A percentile compares a stretch with the other conserved stretches of the same genome.
These are phyloP conservation scores for Daubentonia madagascariensis DNA, from an alignment of 2,113 vertebrate genomes.

Conservation along the genomic window DNA sequence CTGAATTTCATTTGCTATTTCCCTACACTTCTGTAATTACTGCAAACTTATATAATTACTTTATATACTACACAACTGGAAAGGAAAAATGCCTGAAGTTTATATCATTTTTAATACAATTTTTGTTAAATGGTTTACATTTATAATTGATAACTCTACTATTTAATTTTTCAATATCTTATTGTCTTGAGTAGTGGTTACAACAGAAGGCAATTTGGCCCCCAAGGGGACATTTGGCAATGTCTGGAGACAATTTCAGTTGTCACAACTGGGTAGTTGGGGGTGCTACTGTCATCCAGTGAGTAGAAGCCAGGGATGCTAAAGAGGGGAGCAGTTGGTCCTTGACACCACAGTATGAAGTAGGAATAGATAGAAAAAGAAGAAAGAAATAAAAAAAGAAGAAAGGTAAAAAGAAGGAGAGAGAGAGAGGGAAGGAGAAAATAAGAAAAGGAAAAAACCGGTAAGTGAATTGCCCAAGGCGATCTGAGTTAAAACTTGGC, in stretches of 20 bases:
- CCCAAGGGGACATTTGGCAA: not conserved
- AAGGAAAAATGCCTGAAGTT: not conserved
- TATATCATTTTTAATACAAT: not conserved
- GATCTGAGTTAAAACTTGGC: not conserved
- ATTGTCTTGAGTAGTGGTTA: not conserved
- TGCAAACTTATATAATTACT: not conserved
- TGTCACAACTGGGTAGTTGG: not conserved
- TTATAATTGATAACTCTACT: not conserved
- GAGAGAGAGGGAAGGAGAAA: not conserved
- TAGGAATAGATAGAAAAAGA: too few species aligned
- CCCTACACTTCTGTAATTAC: not conserved
- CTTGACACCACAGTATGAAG: not conserved
- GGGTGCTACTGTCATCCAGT: not conserved
- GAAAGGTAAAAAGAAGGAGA: rapidly evolving
- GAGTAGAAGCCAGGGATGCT: not conserved
- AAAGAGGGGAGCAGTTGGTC: not conserved
- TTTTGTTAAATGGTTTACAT: not conserved
- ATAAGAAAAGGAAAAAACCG: not conserved
- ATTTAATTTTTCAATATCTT: not conserved
- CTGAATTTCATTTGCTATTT: not conserved
- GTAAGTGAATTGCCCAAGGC: not conserved
- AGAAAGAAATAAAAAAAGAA: not conserved
- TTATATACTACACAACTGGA: not conserved
- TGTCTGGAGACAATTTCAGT: not conserved
- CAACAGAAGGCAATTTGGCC: not conserved